These are phyloP conservation scores for Campylomormyrus tamandua DNA, from an alignment of 2,113 vertebrate genomes.

Conservation along the genomic window DNA sequence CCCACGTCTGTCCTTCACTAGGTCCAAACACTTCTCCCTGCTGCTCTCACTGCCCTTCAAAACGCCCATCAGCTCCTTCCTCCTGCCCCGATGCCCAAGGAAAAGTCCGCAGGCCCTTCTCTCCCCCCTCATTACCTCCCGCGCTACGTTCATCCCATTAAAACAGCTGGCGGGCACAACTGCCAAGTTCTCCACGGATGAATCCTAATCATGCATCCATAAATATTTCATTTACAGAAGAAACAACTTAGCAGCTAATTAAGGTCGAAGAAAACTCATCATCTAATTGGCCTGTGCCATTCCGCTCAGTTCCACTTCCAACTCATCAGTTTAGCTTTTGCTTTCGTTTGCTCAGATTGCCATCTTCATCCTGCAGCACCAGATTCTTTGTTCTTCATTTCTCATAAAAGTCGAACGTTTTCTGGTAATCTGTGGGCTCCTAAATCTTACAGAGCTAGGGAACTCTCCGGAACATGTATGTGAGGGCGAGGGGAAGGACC, in stretches of 20 bases:
- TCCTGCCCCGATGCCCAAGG: not conserved
- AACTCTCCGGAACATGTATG: not conserved
- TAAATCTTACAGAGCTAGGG: not conserved
- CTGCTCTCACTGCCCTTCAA: not conserved
- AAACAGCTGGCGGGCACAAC: conserved; percentile 60
- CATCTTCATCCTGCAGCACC: not conserved
- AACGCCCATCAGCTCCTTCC: conserved; percentile 17
- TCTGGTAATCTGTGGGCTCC: not conserved
- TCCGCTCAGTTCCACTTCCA: conserved; percentile 14
- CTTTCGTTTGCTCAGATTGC: not conserved
- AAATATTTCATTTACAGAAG: conserved; percentile 59
- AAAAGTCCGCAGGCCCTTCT: not conserved
- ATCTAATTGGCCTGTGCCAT: conserved; percentile 21
- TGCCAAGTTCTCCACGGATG: conserved; percentile 51
- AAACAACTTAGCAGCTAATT: conserved; percentile 45
- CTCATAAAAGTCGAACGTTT: not conserved
- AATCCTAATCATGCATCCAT: conserved; percentile 52
- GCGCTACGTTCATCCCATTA: not conserved
- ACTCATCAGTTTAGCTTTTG: not conserved
- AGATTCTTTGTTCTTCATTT: not conserved
- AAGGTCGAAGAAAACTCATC: conserved; percentile 29
- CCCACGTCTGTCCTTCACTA: conserved; percentile 24
- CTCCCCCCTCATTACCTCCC: conserved; percentile 26
- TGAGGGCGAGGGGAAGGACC: not conserved
- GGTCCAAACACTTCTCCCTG: conserved; percentile 21